Conservation (phyloP, 2,113 vertebrate species). For the Campylorhamphus procurvoides region DNA sequence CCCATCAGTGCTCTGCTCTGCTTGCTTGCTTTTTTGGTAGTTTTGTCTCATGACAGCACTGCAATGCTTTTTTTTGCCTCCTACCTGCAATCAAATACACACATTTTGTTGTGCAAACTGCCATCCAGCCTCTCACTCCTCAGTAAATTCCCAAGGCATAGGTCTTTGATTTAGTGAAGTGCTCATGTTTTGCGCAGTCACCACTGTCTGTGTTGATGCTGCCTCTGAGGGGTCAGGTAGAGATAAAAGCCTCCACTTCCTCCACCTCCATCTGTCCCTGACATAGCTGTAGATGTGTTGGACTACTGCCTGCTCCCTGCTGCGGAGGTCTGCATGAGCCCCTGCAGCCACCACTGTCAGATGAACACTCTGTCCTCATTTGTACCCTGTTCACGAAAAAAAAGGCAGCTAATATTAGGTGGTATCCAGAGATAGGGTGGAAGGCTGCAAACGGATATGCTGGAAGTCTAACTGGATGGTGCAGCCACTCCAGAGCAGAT, state of each 20-base stretch:
- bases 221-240: neutral
- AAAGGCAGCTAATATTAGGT: neutral
- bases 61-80: neutral
- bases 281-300: fast-evolving
- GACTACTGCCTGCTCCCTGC: neutral
- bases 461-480: neutral
- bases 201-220: neutral
- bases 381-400: neutral
- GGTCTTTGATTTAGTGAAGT: fast-evolving
- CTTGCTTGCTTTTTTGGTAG: neutral
- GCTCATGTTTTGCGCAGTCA: neutral
- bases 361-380: neutral
- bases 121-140: neutral
- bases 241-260: neutral
- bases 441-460: neutral
- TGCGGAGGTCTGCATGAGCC: neutral
- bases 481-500: neutral
- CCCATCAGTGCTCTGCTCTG: neutral
- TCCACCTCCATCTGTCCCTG: neutral
- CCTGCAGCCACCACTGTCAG: neutral
- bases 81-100: neutral
- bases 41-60: neutral
- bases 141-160: neutral
- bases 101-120: neutral
- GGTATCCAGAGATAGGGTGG: neutral